Conservation (phyloP, 2,797 vertebrate species). For the Takifugu ocellatus region DNA sequence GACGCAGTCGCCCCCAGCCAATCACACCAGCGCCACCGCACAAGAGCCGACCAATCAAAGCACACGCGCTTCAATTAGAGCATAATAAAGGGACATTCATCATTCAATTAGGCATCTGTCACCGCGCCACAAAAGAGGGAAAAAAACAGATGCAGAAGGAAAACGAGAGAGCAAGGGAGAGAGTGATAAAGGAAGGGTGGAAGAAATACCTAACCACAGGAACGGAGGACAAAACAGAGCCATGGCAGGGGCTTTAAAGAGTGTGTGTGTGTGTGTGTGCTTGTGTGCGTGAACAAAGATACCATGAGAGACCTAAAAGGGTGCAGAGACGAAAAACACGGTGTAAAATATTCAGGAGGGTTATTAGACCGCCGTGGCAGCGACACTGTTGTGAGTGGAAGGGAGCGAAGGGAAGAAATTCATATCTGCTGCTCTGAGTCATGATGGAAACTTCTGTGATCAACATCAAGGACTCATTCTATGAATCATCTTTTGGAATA, state of each 20-base stretch:
- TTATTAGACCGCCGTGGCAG: conserved; percentile 55
- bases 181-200: conserved; percentile 50
- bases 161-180: conserved; percentile 22
- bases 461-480: neutral
- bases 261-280: conserved; percentile 6
- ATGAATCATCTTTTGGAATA: neutral
- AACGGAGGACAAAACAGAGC: conserved; percentile 3
- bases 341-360: conserved; percentile 47
- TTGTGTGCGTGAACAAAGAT: neutral
- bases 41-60: conserved; percentile 83
- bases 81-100: conserved; percentile 98
- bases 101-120: conserved; percentile 99
- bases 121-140: conserved; percentile 83
- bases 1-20: conserved; percentile 66
- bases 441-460: neutral
- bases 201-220: conserved; percentile 14
- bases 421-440: conserved; percentile 7
- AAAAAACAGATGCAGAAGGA: conserved; percentile 60
- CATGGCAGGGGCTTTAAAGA: conserved; percentile 26
- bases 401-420: conserved; percentile 28
- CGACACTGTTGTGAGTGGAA: conserved; percentile 49
- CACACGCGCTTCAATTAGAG: conserved; percentile 91
- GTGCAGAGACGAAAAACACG: conserved; percentile 20
- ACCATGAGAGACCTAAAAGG: conserved; percentile 21
- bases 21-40: conserved; percentile 68